Evolutionary conservation across 2,797 vertebrate species (phyloP), one percentile per base, ranked within the genome.

Genomic region (Sardinella longiceps): DNA sequence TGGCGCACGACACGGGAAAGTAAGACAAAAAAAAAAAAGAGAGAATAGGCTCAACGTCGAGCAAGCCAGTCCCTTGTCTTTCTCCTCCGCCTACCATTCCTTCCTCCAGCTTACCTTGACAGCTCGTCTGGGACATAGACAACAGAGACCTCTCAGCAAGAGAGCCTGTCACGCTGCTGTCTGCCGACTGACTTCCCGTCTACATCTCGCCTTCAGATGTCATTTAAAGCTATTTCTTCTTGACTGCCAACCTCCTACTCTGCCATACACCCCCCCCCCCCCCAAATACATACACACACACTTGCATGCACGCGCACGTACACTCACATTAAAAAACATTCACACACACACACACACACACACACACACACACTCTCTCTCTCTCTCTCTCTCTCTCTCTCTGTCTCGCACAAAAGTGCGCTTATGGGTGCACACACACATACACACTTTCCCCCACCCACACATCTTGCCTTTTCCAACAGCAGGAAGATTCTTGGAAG

Each of bases 211-310:
- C 70, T 77, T 77, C 70, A 77, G 70, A 77, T 77, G 70, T 77
- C 70, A 77, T 77, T 77, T 77, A 77, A 77, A 77, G 70, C 70
- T 77, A 77, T 77, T 77, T 77, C 70, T 77, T 39, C 70, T 77
- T 37, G 33, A 20, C 70, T 43, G 70, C 37, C 18, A 77, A 39
- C 70, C 66, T 39, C 70, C 70, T 43, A 77, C 70, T 7, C 46
- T 9, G 7, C 46, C 46, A 48, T 48, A 2, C 23, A n/a, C 6
- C 23, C 30, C 25, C n/a, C 25, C 1, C 10, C 60, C 25, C n/a
- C n/a, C 3, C 0, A 25, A 25, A 63, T n/a, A 63, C n/a, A 1
- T 0, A 12, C 58, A 28, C n/a, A 63, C 58, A 63, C 58, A 63
- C 11, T 2, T 43, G 11, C 58, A 63, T 11, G 12, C 60, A 66